Percentiles rank a stretch among this genome's conserved stretches.
Conservation (phyloP, 2,797 vertebrate genomes). For the Numenius phaeopus region DNA sequence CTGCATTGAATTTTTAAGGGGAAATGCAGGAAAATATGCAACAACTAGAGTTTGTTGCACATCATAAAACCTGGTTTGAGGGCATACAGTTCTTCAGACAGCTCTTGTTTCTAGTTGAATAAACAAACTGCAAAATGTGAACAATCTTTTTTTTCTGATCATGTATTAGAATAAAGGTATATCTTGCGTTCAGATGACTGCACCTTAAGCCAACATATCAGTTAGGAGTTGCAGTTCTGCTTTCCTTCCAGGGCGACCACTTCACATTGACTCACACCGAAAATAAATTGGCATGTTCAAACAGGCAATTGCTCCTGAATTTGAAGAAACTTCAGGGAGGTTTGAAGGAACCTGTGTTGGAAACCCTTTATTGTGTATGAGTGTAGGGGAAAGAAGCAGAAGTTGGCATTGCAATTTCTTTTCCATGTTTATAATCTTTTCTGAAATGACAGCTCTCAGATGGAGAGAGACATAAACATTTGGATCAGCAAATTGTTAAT, state of each 20-base stretch:
- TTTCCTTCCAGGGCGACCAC: not conserved
- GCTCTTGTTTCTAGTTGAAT: not conserved
- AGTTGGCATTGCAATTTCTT: not conserved
- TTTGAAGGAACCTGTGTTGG: not conserved
- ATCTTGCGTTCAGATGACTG: not conserved
- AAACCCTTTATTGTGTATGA: not conserved
- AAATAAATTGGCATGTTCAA: not conserved
- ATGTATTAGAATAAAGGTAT: not conserved
- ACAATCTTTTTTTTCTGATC: not conserved
- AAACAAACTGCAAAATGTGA: not conserved
- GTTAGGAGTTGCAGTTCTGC: not conserved
- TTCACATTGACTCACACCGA: not conserved
- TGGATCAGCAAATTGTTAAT: not conserved
- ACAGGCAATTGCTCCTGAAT: not conserved
- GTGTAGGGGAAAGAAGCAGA: not conserved
- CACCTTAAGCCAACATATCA: not conserved
- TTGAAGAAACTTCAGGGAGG: not conserved
- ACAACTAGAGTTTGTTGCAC: not conserved
- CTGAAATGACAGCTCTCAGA: not conserved
- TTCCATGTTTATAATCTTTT: not conserved
- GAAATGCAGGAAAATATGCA: not conserved
- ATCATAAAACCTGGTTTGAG: not conserved
- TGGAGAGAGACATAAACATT: not conserved
- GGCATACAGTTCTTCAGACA: not conserved
- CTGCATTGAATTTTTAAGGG: not conserved